Conservation (phyloP, 1,140 invertebrate species). For the Liolophura sinensis region DNA sequence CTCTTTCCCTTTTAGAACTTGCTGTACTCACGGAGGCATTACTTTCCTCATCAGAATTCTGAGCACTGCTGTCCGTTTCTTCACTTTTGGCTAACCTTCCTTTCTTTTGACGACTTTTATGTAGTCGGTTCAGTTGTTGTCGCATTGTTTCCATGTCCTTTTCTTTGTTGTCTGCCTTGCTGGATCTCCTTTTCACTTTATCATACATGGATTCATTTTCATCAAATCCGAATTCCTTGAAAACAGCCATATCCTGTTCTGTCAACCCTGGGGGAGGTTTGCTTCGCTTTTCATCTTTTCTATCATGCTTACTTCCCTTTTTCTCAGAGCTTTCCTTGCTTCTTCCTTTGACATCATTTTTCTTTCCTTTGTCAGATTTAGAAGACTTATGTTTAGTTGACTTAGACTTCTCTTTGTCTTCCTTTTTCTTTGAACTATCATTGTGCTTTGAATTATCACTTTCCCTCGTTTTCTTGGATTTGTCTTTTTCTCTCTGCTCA, state of each 20-base stretch:
- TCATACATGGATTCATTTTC: constrained; percentile 96
- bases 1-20: constrained; percentile 9
- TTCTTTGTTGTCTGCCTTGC: constrained; percentile 66
- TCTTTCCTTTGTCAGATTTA: constrained; percentile 27
- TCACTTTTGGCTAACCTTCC: constrained; percentile 25
- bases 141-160: constrained; percentile 81
- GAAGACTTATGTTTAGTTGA: constrained; percentile 9
- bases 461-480: constrained; percentile 12
- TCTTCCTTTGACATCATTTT: constrained; percentile 42
- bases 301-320: constrained; percentile 64
- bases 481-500: constrained; percentile 7
- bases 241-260: neutral
- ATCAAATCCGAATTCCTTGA: constrained; percentile 14
- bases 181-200: constrained; percentile 94
- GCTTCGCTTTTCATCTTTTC: constrained; percentile 25
- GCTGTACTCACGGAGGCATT: constrained; percentile 2
- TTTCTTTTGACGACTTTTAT: constrained; percentile 68
- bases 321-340: constrained; percentile 64
- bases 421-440: constrained; percentile 22
- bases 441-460: constrained; percentile 20
- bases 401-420: constrained; percentile 34
- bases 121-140: constrained; percentile 80
- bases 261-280: constrained; percentile 14
- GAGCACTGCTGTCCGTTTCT: constrained; percentile 28
- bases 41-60: constrained; percentile 29